Base-by-base conservation (phyloP, 1,140 invertebrate species). In the Drosophila murphyi region DNA sequence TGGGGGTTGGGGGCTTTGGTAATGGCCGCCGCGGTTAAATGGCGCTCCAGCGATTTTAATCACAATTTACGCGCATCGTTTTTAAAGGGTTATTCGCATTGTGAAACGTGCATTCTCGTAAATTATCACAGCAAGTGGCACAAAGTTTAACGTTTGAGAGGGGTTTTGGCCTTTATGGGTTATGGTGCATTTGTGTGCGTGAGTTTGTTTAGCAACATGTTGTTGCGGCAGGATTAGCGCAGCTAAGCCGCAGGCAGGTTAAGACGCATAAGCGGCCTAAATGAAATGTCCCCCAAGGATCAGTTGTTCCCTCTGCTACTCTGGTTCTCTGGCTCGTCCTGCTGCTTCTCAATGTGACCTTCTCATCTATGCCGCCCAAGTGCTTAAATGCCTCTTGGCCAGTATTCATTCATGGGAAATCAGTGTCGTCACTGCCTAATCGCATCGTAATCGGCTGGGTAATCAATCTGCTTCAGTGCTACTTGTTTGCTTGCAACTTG, bases 21-120 rank as follows among this genome's bases (percentile, higher is more conserved):
- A 90, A 90, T 82, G 86, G 85, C 74, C 86, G 86, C 72, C 86
- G 86, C 86, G 86, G 86, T 90, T 90, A 87, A 90, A 90, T 90
- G 86, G 86, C 79, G 86, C 59, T 90, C 81, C 76, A 90, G 79
- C 86, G 86, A 90, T 89, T 89, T 85, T 83, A 87, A 89, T 89
- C 85, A 89, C 85, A 89, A 89, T 89, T 89, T 89, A 85, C 80
- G 80, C 80, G 65, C 64, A n/a, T 43, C 48, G 31, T 37, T 61
- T 39, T 47, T 10, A 88, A 86, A 77, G 82, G 83, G 71, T 82
- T 20, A 20, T 20, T 88, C 69, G 64, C 62, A 51, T 55, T 39
- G 41, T 64, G 63, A 64, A 60, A 41, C 52, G 34, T 50, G n/a
- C 6, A 64, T 20, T 35, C 50, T 48, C 80, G 77, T 85, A 83